Base-by-base conservation (phyloP, 1,140 invertebrate genomes). In the Formica selysi region DNA sequence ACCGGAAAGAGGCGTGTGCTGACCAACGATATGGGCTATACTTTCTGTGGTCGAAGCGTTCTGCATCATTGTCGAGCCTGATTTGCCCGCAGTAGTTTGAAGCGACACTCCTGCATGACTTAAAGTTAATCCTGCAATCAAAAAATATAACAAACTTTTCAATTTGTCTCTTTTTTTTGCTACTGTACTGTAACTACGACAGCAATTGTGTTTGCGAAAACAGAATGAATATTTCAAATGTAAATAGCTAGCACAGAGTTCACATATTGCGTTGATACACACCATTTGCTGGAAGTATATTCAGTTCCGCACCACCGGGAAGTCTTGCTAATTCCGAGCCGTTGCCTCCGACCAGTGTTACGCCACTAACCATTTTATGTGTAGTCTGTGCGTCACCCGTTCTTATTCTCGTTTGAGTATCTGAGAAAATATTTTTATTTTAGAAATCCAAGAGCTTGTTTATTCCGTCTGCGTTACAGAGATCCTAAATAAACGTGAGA, bases 281-380 rank as follows among this genome's bases (percentile, higher is more conserved):
- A 88, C 95, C 95, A 87, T 95, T 95, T 59, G 95, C 94, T 6
- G 95, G 95, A 26, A 95, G 91, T 90, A 95, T 94, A 86, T 95
- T 95, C 16, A 95, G 88, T 84, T 95, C 95, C 1, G 95, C 95
- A 26, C 95, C 95, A 57, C 95, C 95, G 3, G 94, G 94, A 73
- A 95, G 92, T 92, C 94, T 93, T 2, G 93, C 94, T 67, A 94
- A 91, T 89, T 94, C 94, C 0, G 94, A 94, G 44, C 94, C 94
- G 51, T 92, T 94, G 32, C 95, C 93, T 59, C 95, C 94, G 41
- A 95, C 93, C 11, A 95, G 85, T 3, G 95, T 94, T 13, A 95
- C 94, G 38, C 95, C 95, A 5, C 95, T 91, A 16, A 95, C 94
- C 93, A 95, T 94, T 90, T 95, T 95, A 90, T 95, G 94, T 32